A percentile compares a stretch with the other conserved stretches of the same genome.
Conservation (phyloP, 1,140 invertebrate genomes). For the Drosophila ironensis region DNA sequence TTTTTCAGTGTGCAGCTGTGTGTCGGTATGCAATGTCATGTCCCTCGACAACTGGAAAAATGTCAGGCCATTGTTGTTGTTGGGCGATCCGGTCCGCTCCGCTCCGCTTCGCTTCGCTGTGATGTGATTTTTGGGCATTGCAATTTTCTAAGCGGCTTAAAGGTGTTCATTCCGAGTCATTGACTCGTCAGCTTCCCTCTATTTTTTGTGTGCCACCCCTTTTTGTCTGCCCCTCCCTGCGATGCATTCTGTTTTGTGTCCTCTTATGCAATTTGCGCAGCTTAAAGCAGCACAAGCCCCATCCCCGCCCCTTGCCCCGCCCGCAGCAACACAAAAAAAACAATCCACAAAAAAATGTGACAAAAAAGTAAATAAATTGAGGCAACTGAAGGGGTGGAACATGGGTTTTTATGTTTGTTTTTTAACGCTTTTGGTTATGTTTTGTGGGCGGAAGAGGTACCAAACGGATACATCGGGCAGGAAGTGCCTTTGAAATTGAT, state of each 20-base stretch:
- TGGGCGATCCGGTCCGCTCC: conserved; percentile 10
- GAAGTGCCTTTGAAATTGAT: too few relatives aligned
- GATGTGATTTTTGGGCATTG: conserved; percentile 65
- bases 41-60: conserved; percentile 26
- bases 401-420: too few relatives aligned
- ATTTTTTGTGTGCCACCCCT: background rate
- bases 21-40: conserved; percentile 36
- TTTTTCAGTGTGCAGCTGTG: background rate
- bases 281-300: conserved; percentile 25
- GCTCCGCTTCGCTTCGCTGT: conserved; percentile 15
- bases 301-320: too few relatives aligned
- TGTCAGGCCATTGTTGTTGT: conserved; percentile 36
- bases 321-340: conserved; percentile 16
- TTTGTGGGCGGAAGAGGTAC: too few relatives aligned
- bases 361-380: background rate
- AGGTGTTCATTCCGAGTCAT: conserved; percentile 75
- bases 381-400: too few relatives aligned
- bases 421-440: too few relatives aligned
- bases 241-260: too few relatives aligned
- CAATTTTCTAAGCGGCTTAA: conserved; percentile 79
- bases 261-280: conserved; percentile 37
- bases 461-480: too few relatives aligned
- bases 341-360: background rate
- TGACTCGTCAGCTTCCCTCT: conserved; percentile 25
- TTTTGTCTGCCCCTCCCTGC: background rate